Evolutionary conservation across 2,888 invertebrate species (phyloP), one percentile per base, ranked within the genome.

Genomic region (Machimus atricapillus): DNA sequence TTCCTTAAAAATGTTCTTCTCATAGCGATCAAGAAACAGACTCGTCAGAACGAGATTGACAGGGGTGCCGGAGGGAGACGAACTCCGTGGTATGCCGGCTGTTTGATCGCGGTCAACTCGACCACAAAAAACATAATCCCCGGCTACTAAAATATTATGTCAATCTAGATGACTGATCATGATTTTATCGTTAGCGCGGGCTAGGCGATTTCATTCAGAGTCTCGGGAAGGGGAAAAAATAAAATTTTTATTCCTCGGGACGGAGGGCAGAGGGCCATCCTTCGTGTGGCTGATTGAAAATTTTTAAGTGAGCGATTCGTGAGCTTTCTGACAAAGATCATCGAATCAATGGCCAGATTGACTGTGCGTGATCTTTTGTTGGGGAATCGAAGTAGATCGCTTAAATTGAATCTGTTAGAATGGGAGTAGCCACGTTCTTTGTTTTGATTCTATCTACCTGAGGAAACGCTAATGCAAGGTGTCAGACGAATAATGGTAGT

Each of bases 91-190:
- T 78, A 40, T 78, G 78, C 78, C 76, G 40, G 19, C n/a, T 37
- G 34, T 40, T 40, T 76, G 37, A 37, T 37, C 76, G 40, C 76
- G 76, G 37, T 34, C 40, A 34, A 7, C 7, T 4, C 37, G 76
- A 3, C n/a, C 37, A 76, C 34, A 76, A 76, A 76, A 76, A 34
- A 76, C 76, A 76, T 37, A 78, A 78, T 43, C 78, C 43, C 23
- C 78, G 56, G 87, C 87, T 87, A 87, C 87, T 87, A 87, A 87
- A 87, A 87, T 87, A 87, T 87, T 87, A 87, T 87, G 87, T 87
- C 87, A 87, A 87, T 86, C 82, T 86, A 86, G 82, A 82, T 86
- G 87, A 86, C 87, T 83, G 87, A 87, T 87, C 87, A 87, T 86
- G 87, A 87, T 87, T 73, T 87, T 87, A 87, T 87, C 87, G 77